phyloP scores from a whole-genome alignment of 92 coral and sea anemone species.

The Phenganax subtilis region DNA sequence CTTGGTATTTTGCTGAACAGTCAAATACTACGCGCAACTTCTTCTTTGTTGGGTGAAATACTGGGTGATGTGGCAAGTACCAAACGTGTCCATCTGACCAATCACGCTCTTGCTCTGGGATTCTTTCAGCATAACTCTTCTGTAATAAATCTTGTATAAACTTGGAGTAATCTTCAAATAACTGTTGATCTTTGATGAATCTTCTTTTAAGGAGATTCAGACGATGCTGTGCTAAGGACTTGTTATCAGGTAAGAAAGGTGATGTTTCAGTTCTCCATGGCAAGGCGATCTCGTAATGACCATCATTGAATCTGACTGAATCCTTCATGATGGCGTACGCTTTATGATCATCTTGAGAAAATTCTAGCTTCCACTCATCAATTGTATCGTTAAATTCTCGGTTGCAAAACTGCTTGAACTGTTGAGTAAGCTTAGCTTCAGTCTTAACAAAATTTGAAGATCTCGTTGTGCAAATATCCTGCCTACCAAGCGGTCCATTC shows the following conservation, averaged over 20 bases:
- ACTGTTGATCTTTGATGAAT: not conserved
- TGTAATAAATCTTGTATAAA: not conserved
- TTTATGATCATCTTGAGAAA: constrained; percentile 3
- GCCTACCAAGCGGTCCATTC: constrained; percentile 40
- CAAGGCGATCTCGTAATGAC: not conserved
- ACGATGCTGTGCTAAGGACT: not conserved
- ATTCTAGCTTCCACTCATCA: not conserved
- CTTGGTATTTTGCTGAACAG: not conserved
- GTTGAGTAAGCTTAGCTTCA: not conserved
- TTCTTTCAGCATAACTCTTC: not conserved
- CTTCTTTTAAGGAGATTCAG: not conserved
- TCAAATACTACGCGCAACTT: too few relatives aligned
- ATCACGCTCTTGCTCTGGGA: not conserved
- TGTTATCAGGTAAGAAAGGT: not conserved
- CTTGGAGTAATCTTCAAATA: not conserved
- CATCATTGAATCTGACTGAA: not conserved
- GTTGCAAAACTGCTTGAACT: not conserved
- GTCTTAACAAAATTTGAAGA: too few relatives aligned
- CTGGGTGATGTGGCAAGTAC: constrained; percentile 7
- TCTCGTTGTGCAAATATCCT: not conserved
- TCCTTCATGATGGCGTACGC: constrained; percentile 1
- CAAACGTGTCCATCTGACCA: constrained; percentile 2
- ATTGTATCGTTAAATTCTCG: not conserved
- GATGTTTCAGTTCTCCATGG: not conserved
- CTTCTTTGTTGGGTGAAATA: not conserved